Base-by-base conservation (phyloP, 1,140 invertebrate genomes). In the Leptonema lineaticorne region DNA sequence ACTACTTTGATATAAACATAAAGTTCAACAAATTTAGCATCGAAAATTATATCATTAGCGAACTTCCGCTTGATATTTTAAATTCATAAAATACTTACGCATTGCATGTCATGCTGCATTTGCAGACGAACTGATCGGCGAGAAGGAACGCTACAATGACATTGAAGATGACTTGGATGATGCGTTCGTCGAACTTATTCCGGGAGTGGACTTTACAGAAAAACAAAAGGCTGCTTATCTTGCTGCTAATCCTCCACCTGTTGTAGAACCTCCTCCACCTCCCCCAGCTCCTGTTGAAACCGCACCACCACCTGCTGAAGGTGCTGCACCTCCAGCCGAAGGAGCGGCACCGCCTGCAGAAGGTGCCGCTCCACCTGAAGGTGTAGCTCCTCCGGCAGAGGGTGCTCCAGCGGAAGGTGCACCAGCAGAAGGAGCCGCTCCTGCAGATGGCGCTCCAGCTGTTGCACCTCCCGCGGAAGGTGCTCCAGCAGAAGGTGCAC, bases 131-230 rank as follows among this genome's bases (percentile, higher is more conserved):
- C 88, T 98, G 83, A 94, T 99, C 82, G 89, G 89, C 80, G 96
- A 97, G 84, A 98, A 97, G 86, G 96, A 99, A 86, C 94, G 92
- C 84, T 99, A 93, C 89, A 98, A 98, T 85, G 89, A 92, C 77
- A 95, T 99, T 84, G 94, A 93, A 75, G 95, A 98, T 84, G 96
- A 97, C 83, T 88, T 99, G 88, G 97, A 99, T 83, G 88, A 90
- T 77, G 96, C 97, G 71, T 98, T 98, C 86, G 88, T 94, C 77
- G 96, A 97, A 82, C 87, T 98, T 81, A 97, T 97, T 81, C 82
- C 82, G 24, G 84, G 84, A 59, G 79, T 86, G 60, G 83, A 85
- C 66, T 79, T 79, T 66, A 81, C 76, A 68, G 80, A 79, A 74
- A 76, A 78, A 68, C 78, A 84, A 74, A 75, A 77, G 56, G 76